These are phyloP conservation scores for Cepaea hortensis DNA, from an alignment of 2,888 invertebrate genomes.

Conservation along the genomic window DNA sequence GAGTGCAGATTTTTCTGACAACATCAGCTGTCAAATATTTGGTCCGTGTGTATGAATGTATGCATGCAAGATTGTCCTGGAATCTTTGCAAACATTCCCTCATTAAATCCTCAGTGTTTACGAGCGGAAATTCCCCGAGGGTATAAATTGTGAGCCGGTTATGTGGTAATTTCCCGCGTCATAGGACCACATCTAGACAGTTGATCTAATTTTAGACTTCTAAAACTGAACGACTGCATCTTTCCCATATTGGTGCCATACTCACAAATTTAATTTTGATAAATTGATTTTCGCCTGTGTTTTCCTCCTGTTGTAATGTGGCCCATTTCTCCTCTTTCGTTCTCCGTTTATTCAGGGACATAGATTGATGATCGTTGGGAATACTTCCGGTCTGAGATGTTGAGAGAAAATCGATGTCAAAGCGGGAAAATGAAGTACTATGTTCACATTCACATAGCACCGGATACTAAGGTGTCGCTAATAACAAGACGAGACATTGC, in stretches of 20 bases:
- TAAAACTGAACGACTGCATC: conserved; percentile 6
- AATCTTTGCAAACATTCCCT: conserved; percentile 11
- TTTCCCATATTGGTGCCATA: conserved; percentile 4
- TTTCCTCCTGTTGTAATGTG: neutral
- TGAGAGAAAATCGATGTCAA: conserved; percentile 17
- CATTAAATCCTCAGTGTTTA: conserved; percentile 9
- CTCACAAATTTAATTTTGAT: conserved; percentile 37
- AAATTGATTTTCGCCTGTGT: neutral
- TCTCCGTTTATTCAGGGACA: conserved; percentile 1
- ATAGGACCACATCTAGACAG: neutral
- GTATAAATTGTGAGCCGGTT: conserved; percentile 5
- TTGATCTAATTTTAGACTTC: conserved; percentile 8
- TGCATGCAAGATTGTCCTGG: neutral
- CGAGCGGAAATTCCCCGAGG: conserved; percentile 10
- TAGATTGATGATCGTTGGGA: conserved; percentile 31
- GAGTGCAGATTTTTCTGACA: neutral
- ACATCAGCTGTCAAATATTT: conserved; percentile 24
- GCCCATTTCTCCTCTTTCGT: neutral
- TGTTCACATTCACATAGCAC: neutral
- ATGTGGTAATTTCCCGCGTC: conserved; percentile 9
- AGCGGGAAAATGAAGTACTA: neutral
- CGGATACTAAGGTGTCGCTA: too few relatives aligned
- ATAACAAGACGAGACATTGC: neutral
- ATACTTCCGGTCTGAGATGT: conserved; percentile 17
- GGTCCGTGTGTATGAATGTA: conserved; percentile 17